Base-by-base conservation (phyloP, 37 sponge, comb jelly and placozoan genomes). In the Geodia barretti region DNA sequence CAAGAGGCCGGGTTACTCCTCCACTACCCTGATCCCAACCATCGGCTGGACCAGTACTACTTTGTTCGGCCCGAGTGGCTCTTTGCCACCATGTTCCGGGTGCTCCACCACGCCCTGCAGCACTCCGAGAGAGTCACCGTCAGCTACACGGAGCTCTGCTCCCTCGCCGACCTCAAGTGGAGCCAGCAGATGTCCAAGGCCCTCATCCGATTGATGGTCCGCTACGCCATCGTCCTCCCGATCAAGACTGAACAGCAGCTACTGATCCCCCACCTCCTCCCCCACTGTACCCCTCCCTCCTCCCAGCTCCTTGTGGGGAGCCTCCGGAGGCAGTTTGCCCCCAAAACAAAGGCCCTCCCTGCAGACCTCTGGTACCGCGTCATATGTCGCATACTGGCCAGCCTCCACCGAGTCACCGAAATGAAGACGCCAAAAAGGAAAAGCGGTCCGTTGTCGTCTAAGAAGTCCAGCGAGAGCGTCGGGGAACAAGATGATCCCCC, bases 21-120 rank as follows among this genome's bases (percentile, higher is more conserved):
- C 54, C 93, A 89, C 25, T 93, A 41, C 62, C 79, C 77, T 1
- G 93, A 93, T 47, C 93, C 93, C 0, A 93, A 89, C 71, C 41
- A 79, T n/a, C 83, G 62, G 35, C 77, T 93, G 41, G 80, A 88
- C n/a, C 77, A 86, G 38, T 86, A 42, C 86, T 86, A 83, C 79
- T 86, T 93, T 63, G 60, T 83, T 14, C 74, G 73, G 0, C 90
- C 93, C 14, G 68, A 71, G n/a, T 93, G 93, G 93, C 73, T 88
- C 29, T 79, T 77, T 36, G 30, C 36, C 36, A 78, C 85, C 29
- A 40, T 76, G 30, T 41, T 76, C 41, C 29, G 68, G 7, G 35
- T 86, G 0, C 62, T 93, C 21, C 74, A 38, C 1, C 85, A 84
- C 31, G 68, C 68, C 32, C 43, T 76, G 42, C 72, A 84, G 47